Conservation (phyloP, 2,797 vertebrate genomes). For the Mionectes olivaceus region DNA sequence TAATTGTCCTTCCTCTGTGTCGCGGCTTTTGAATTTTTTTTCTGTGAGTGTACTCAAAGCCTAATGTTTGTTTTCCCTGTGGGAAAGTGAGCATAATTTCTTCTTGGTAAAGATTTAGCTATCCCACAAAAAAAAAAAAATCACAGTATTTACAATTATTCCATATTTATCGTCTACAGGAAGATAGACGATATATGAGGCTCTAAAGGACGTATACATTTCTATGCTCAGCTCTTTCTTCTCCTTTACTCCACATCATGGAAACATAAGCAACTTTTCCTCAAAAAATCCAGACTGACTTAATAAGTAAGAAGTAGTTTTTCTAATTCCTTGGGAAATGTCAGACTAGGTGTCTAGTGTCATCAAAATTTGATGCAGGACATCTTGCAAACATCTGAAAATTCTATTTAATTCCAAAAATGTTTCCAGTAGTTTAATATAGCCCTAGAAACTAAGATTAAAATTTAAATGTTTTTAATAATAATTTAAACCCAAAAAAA, state of each 20-base stretch:
- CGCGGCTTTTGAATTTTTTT: conserved; percentile 6
- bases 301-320: background rate
- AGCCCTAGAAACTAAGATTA: background rate
- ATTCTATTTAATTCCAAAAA: background rate
- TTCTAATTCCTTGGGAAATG: background rate
- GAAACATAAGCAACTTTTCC: background rate
- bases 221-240: background rate
- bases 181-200: background rate
- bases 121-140: background rate
- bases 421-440: background rate
- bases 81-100: background rate
- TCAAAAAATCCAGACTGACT: background rate
- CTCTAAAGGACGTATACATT: background rate
- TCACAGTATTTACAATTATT: background rate
- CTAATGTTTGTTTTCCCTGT: background rate
- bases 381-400: background rate
- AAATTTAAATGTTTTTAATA: background rate
- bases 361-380: background rate
- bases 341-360: background rate
- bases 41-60: background rate
- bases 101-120: background rate
- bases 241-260: background rate
- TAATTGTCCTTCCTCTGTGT: background rate
- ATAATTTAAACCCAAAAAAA: background rate
- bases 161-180: background rate